Evolutionary conservation across 2,113 vertebrate genomes (phyloP).

Genomic region (Labrus mixtus): DNA sequence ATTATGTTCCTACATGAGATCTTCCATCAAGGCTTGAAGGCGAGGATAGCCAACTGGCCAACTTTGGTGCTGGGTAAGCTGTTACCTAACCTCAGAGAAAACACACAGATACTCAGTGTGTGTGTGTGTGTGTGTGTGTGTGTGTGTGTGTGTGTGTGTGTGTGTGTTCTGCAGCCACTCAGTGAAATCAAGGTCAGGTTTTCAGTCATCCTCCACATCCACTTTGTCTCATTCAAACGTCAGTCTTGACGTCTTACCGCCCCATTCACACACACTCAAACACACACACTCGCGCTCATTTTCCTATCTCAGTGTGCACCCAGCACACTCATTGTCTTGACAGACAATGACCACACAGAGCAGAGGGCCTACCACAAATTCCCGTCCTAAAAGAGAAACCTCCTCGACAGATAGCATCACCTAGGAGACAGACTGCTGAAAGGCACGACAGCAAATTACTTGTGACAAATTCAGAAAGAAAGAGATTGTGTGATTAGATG

Average conservation of each 20-base stretch:
- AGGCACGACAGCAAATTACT: conserved; percentile 53
- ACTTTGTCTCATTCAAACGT: conserved; percentile 59
- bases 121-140: not conserved
- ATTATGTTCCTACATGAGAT: conserved; percentile 99
- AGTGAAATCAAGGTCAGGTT: conserved; percentile 65
- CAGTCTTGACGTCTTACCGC: conserved; percentile 55
- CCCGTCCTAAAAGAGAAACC: conserved; percentile 53
- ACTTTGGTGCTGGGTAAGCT: conserved; percentile 96
- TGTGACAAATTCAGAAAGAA: conserved; percentile 49
- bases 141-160: not conserved
- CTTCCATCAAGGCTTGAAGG: conserved; percentile 98
- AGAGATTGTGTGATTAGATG: conserved; percentile 36
- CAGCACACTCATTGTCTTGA: conserved; percentile 60
- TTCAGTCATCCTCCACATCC: conserved; percentile 49
- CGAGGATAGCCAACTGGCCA: conserved; percentile 98
- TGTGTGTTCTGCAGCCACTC: conserved; percentile 33
- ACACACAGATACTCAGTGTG: conserved; percentile 3
- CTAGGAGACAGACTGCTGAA: conserved; percentile 62
- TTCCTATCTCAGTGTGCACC: conserved; percentile 61
- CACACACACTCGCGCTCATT: conserved; percentile 23
- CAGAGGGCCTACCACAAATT: conserved; percentile 58
- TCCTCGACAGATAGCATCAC: conserved; percentile 66
- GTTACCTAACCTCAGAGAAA: conserved; percentile 27
- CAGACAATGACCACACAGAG: conserved; percentile 70
- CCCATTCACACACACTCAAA: conserved; percentile 41